Evolutionary conservation across 1,140 invertebrate genomes (phyloP).

Genomic region (Sitophilus oryzae): DNA sequence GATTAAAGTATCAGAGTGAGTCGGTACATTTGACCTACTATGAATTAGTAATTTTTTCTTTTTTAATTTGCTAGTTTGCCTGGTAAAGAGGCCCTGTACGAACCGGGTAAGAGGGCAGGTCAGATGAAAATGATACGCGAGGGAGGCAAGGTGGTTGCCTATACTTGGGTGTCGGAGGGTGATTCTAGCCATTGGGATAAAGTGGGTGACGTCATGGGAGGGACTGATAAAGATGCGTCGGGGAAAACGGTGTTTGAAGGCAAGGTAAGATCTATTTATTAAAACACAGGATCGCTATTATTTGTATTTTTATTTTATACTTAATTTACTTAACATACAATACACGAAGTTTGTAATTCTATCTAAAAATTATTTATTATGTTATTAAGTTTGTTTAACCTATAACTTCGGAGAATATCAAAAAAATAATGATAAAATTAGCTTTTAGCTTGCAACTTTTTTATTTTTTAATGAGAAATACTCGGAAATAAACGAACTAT

Average conservation of each 20-base stretch:
- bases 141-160: slow-evolving; percentile 60
- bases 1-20: slow-evolving; percentile 76
- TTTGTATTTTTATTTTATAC: too few relatives aligned
- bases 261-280: slow-evolving; percentile 55
- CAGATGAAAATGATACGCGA: slow-evolving; percentile 80
- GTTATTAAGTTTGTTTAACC: too few relatives aligned
- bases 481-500: too few relatives aligned
- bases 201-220: slow-evolving; percentile 85
- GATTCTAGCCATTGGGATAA: slow-evolving; percentile 66
- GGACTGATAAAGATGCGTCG: slow-evolving; percentile 57
- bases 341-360: too few relatives aligned
- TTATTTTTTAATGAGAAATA: background rate
- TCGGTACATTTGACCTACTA: background rate
- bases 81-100: slow-evolving; percentile 65
- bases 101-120: slow-evolving; percentile 76
- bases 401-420: too few relatives aligned
- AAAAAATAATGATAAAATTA: background rate
- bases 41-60: slow-evolving; percentile 5
- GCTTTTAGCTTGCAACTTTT: background rate
- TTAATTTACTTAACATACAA: too few relatives aligned
- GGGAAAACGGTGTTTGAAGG: slow-evolving; percentile 79
- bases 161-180: slow-evolving; percentile 69
- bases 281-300: too few relatives aligned
- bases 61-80: slow-evolving; percentile 62
- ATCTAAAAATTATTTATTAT: too few relatives aligned